These are phyloP conservation scores for Gari tellinella DNA, from an alignment of 2,888 invertebrate species.

Conservation along the genomic window DNA sequence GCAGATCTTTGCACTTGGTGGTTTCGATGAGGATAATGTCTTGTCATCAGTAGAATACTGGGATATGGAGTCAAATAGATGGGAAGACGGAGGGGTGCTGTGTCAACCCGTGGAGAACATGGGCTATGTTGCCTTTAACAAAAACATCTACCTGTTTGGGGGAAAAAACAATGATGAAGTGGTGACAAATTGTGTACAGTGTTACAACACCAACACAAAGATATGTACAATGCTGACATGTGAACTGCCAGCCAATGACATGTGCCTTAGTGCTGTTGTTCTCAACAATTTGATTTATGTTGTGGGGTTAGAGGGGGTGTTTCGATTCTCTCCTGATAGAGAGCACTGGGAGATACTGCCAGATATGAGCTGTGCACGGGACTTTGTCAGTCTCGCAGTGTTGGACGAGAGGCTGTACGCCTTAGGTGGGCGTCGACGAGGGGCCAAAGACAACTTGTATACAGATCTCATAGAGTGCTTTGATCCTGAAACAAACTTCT, in stretches of 20 bases:
- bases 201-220: constrained; percentile 73
- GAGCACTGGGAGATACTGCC: constrained; percentile 76
- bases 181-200: constrained; percentile 79
- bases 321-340: constrained; percentile 70
- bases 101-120: constrained; percentile 79
- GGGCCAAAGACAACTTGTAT: constrained; percentile 78
- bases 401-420: constrained; percentile 78
- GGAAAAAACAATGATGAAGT: constrained; percentile 80
- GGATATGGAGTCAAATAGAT: constrained; percentile 72
- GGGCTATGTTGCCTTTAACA: constrained; percentile 77
- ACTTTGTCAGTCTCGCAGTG: constrained; percentile 78
- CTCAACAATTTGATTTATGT: constrained; percentile 76
- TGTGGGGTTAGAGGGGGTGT: constrained; percentile 78
- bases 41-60: constrained; percentile 77
- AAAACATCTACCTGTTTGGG: constrained; percentile 77
- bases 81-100: constrained; percentile 73
- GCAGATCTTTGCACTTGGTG: constrained; percentile 77
- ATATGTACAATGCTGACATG: constrained; percentile 68
- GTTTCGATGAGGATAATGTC: constrained; percentile 79
- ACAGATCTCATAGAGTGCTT: constrained; percentile 77
- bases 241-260: constrained; percentile 77
- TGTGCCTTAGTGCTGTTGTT: constrained; percentile 78
- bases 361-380: constrained; percentile 76
- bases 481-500: constrained; percentile 69
- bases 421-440: constrained; percentile 77